Evolutionary conservation across 2,113 vertebrate genomes (phyloP).

Genomic region (Hemichromis elongatus): DNA sequence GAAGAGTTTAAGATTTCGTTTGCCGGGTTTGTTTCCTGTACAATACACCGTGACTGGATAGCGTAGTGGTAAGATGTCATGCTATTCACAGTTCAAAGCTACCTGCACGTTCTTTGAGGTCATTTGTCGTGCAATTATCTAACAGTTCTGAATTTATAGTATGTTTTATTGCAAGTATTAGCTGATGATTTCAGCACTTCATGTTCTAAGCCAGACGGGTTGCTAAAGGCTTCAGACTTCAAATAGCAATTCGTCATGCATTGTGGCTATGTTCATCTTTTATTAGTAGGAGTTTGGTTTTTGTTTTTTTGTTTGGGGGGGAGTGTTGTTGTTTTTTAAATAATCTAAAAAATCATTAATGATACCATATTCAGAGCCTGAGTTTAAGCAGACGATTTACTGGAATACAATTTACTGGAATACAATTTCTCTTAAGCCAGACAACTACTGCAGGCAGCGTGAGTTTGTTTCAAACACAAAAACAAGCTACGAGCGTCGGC

Average conservation of each 20-base stretch:
- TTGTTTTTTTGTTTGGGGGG: too few relatives aligned
- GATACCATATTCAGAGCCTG: fast-evolving
- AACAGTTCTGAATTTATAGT: too few relatives aligned
- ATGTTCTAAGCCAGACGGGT: neutral
- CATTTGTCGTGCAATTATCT: too few relatives aligned
- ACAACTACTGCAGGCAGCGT: neutral
- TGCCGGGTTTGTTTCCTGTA: too few relatives aligned
- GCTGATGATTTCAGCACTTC: neutral
- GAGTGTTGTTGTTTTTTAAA: too few relatives aligned
- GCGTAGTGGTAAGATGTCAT: too few relatives aligned
- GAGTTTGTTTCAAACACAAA: neutral
- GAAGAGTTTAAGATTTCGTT: too few relatives aligned
- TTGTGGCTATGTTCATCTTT: neutral
- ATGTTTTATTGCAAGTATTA: fast-evolving
- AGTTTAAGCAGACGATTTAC: neutral
- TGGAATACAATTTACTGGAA: neutral
- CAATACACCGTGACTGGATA: too few relatives aligned
- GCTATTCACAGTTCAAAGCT: too few relatives aligned
- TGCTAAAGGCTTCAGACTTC: neutral
- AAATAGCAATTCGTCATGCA: neutral
- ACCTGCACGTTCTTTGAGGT: too few relatives aligned
- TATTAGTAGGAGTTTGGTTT: too few relatives aligned
- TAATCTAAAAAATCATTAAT: neutral
- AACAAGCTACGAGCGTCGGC: neutral
- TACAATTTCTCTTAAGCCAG: neutral